Evolutionary conservation across 2,797 vertebrate genomes (phyloP), one percentile per base, ranked within the genome.

Genomic region (Anomalospiza imberbis): DNA sequence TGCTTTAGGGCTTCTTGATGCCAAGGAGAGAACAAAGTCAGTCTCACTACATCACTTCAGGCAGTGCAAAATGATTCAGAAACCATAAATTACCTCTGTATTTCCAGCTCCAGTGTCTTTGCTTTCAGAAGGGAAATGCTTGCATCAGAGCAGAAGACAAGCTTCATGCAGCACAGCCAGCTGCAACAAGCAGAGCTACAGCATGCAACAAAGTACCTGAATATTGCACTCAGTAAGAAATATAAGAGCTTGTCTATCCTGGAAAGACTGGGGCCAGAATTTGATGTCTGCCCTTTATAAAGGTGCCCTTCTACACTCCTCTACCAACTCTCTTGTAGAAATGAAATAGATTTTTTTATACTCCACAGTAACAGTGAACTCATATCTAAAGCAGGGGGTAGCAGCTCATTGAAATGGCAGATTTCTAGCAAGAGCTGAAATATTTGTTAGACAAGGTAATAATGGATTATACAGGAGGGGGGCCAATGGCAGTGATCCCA

Each of bases 151-250:
- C 8, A 3, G 77, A 47, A 47, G 51, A 72, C 13, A 42, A 89
- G 77, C 53, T 88, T 53, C 67, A 83, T 76, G 53, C 55, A 85
- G 84, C 24, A 85, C 31, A 78, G 73, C 74, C 74, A 88, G 62
- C 87, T 94, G 76, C 86, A 96, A 91, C 75, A 72, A 92, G 79
- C 75, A 79, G 26, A 70, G 50, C 57, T 82, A 42, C 47, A 85
- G 88, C 72, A 66, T 50, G 57, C 62, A 89, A 88, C 60, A 11
- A 90, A 90, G 80, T 77, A 76, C 77, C 54, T 40, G 40, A 78
- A 54, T 36, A 76, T 13, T 53, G 34, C 68, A 67, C 48, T 16
- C 48, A 16, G 34, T 32, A 21, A 60, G 40, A 96, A 88, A 63
- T 25, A 28, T 0, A 62, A 70, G 17, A 81, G 32, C 45, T 38